Conservation (phyloP, 1,140 invertebrate species). For the Drosophila suzukii region DNA sequence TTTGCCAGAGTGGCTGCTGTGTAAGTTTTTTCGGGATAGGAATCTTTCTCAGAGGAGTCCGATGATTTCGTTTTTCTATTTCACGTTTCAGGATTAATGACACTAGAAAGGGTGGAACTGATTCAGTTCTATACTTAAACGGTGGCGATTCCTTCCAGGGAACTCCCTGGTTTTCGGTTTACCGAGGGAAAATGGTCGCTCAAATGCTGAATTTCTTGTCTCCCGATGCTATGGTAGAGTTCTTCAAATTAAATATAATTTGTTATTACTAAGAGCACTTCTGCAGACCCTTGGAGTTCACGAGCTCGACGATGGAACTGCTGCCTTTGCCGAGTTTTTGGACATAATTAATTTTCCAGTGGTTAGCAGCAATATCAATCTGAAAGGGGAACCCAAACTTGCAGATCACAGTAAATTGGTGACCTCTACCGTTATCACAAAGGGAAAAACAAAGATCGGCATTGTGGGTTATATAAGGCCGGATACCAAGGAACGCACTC, state of each 20-base stretch:
- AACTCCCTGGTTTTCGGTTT: slow-evolving; percentile 91
- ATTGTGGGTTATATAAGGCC: slow-evolving; percentile 95
- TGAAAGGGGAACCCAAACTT: slow-evolving; percentile 87
- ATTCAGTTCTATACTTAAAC: slow-evolving; percentile 89
- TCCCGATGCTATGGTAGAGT: slow-evolving; percentile 93
- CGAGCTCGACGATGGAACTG: slow-evolving; percentile 94
- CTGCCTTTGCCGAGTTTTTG: slow-evolving; percentile 90
- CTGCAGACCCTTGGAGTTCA: slow-evolving; percentile 95
- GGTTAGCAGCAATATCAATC: slow-evolving; percentile 91
- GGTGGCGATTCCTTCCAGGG: slow-evolving; percentile 96
- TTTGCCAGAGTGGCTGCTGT: slow-evolving; percentile 90
- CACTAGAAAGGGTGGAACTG: slow-evolving; percentile 85
- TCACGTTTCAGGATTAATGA: slow-evolving; percentile 85
- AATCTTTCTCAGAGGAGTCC: too few species aligned
- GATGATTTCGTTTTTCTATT: too few species aligned
- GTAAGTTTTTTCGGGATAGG: slow-evolving; percentile 75
- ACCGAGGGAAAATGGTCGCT: slow-evolving; percentile 90
- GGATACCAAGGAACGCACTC: slow-evolving; percentile 89
- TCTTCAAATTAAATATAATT: slow-evolving; percentile 32
- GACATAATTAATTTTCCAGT: slow-evolving; percentile 89
- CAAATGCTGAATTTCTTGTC: slow-evolving; percentile 90
- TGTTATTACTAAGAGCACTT: neutral
- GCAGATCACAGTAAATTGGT: slow-evolving; percentile 70
- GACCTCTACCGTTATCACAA: slow-evolving; percentile 88
- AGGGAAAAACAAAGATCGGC: slow-evolving; percentile 89